Conservation (phyloP, 1,140 invertebrate species). For the Pantala flavescens region DNA sequence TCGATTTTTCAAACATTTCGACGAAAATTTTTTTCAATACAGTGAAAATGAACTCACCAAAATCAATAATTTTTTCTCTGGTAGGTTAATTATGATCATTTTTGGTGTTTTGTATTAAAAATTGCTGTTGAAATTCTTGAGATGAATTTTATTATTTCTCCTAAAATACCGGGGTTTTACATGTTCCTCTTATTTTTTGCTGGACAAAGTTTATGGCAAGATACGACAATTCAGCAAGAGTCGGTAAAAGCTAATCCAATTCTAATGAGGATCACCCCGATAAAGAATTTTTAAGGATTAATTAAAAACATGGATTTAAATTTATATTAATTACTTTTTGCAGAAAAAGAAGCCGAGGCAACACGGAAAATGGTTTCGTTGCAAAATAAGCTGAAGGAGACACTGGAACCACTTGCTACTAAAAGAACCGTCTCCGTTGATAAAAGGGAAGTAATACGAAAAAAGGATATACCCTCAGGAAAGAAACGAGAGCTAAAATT, state of each 20-base stretch:
- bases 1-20: conserved; percentile 42
- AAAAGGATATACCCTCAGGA: conserved; percentile 35
- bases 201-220: too few relatives aligned
- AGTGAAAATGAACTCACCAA: conserved; percentile 92
- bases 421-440: conserved; percentile 23
- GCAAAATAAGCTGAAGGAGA: conserved; percentile 74
- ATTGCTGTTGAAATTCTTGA: too few relatives aligned
- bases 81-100: conserved; percentile 45
- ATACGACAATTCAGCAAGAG: too few relatives aligned
- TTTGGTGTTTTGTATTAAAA: too few relatives aligned
- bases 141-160: too few relatives aligned
- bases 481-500: conserved; percentile 45
- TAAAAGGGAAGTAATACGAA: conserved; percentile 31
- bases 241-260: too few relatives aligned
- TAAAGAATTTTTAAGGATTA: too few relatives aligned
- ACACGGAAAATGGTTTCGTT: conserved; percentile 87
- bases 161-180: too few relatives aligned
- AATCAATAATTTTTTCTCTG: conserved; percentile 95
- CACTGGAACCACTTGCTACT: conserved; percentile 53
- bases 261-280: too few relatives aligned
- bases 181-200: too few relatives aligned
- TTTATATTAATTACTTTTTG: too few relatives aligned
- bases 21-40: conserved; percentile 75
- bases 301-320: too few relatives aligned
- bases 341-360: conserved; percentile 95